Evolutionary conservation across 2,888 invertebrate species (phyloP), one percentile per base, ranked within the genome.

Genomic region (Leuctra nigra): DNA sequence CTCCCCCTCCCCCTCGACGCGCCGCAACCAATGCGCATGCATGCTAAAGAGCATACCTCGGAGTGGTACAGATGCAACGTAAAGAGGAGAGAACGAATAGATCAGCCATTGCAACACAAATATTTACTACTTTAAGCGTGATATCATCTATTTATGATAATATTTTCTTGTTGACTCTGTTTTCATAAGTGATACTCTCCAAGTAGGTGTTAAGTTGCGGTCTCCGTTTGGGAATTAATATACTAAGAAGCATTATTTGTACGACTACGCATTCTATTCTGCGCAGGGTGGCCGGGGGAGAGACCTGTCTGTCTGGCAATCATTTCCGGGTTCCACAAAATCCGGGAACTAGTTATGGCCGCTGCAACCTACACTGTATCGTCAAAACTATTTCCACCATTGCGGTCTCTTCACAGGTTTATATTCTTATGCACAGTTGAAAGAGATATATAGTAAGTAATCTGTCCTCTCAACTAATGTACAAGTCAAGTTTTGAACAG

Each of bases 21-120:
- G 46, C 24, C 33, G 14, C 24, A 24, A 13, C 29, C 44, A 35
- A 36, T 20, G 53, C 53, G 54, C 57, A 53, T 35, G 46, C 46
- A 20, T 33, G 35, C 57, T 57, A 57, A 57, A 57, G 57, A 38
- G 57, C 33, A 57, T 54, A 57, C 20, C 41, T 39, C 57, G n/a
- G n/a, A 22, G 11, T 24, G 29, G 25, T 29, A 47, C 54, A 54
- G 38, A 46, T 53, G 53, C 57, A 47, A 29, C n/a, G 44, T 57
- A 57, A 57, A 57, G 57, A 48, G 57, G 57, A 57, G 33, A 50
- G 50, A 11, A 44, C 44, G 44, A 44, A 16, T 16, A 22, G 50
- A 35, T 50, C 11, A 29, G 11, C 6, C 29, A 29, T 11, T 29
- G 11, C 29, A 29, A 29, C 11, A 29, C 11, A 29, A 29, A 29